Percentiles rank a stretch among this genome's conserved stretches.
Conservation (phyloP, 2,113 vertebrate species). For the Dasyornis broadbenti region DNA sequence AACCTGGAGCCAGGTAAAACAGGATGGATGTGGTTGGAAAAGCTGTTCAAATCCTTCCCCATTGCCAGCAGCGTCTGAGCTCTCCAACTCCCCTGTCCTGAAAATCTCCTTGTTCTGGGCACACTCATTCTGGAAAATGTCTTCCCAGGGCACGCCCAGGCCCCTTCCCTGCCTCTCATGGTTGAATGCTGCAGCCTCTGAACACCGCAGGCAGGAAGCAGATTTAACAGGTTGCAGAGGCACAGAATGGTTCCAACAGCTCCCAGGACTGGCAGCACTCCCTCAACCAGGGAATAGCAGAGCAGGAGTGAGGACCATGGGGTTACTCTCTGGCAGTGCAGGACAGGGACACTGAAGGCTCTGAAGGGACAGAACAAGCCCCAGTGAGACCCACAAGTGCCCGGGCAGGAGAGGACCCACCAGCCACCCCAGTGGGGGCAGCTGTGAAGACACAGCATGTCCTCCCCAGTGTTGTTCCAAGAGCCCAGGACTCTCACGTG, state of each 20-base stretch:
- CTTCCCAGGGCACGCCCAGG: background rate
- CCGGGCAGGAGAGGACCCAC: background rate
- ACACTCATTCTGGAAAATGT: background rate
- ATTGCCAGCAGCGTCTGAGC: fast-evolving
- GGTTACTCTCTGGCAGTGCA: background rate
- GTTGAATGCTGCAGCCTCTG: background rate
- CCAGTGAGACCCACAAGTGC: fast-evolving
- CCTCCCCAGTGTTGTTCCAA: background rate
- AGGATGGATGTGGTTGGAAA: background rate
- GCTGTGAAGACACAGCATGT: too few relatives aligned
- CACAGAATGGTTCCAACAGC: background rate
- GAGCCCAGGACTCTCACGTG: fast-evolving
- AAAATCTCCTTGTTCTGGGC: background rate
- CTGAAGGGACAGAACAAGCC: background rate
- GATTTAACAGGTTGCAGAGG: too few relatives aligned
- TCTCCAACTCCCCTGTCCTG: background rate
- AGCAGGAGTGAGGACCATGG: too few relatives aligned
- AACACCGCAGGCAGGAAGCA: fast-evolving
- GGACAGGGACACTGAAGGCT: background rate
- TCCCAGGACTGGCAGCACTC: background rate
- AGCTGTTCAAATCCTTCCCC: background rate
- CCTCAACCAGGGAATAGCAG: background rate
- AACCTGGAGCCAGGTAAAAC: too few relatives aligned
- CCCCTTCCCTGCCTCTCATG: background rate
- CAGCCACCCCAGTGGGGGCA: background rate